Percentiles rank a stretch among this genome's conserved stretches.
phyloP scores from a whole-genome alignment of 2,888 invertebrate species.

The Blastobasis lacticolella region DNA sequence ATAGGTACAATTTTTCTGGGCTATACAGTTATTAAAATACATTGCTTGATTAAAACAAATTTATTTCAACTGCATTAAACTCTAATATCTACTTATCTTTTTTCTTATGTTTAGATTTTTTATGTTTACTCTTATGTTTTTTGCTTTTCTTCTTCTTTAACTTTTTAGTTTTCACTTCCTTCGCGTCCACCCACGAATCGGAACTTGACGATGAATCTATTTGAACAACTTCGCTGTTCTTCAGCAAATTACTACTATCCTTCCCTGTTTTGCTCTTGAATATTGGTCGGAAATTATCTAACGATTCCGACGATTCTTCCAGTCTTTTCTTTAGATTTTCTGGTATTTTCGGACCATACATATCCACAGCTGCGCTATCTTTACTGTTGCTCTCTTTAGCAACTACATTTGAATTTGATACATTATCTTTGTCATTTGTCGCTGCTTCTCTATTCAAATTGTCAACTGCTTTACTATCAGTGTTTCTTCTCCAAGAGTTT shows the following conservation, averaged over 20 bases:
- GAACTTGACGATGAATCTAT: constrained; percentile 47
- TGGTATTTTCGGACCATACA: constrained; percentile 77
- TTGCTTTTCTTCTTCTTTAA: constrained; percentile 65
- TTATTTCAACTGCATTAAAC: too few species aligned
- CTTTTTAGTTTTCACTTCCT: constrained; percentile 43
- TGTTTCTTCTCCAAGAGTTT: constrained; percentile 55
- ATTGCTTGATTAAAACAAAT: too few species aligned
- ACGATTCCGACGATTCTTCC: constrained; percentile 16
- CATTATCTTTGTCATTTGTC: constrained; percentile 5
- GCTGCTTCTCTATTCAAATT: constrained; percentile 8
- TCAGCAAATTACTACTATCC: constrained; percentile 3
- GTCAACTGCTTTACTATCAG: constrained; percentile 20
- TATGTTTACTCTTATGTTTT: constrained; percentile 57
- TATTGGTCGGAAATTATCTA: constrained; percentile 25
- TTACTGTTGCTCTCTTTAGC: constrained; percentile 2
- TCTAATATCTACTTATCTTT: constrained; percentile 35
- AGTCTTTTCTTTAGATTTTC: constrained; percentile 47
- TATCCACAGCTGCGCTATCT: constrained; percentile 23
- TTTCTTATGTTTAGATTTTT: constrained; percentile 58
- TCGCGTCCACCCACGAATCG: constrained; percentile 70
- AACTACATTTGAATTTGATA: constrained; percentile 8
- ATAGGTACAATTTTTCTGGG: too few species aligned
- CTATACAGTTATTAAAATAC: too few species aligned
- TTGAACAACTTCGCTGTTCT: constrained; percentile 16
- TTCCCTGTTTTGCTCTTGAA: constrained; percentile 26